phyloP scores from a whole-genome alignment of 1,140 invertebrate species.

The Proctacanthus coquilletti region DNA sequence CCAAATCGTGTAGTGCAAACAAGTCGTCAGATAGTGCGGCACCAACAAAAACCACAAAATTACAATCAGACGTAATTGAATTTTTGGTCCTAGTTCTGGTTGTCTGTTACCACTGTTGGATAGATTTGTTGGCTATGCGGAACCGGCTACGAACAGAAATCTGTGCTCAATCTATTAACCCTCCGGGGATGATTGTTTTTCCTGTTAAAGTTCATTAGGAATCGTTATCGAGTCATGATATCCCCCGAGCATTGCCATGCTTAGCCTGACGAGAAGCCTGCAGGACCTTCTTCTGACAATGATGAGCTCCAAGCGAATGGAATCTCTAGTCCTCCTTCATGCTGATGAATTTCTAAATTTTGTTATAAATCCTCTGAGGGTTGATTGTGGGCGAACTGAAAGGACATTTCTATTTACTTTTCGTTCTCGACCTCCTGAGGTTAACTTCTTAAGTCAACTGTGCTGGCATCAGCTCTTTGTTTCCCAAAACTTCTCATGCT shows the following conservation, averaged over 20 bases:
- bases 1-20: neutral
- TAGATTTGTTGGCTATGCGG: neutral
- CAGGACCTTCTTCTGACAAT: too few relatives aligned
- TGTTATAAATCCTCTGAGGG: too few relatives aligned
- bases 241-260: neutral
- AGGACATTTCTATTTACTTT: too few relatives aligned
- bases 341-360: too few relatives aligned
- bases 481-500: too few relatives aligned
- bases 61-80: neutral
- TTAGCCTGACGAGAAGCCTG: too few relatives aligned
- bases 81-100: neutral
- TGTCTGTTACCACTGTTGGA: neutral
- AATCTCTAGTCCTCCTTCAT: too few relatives aligned
- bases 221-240: conserved; percentile 1
- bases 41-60: neutral
- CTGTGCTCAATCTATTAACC: neutral
- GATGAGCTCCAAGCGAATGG: too few relatives aligned
- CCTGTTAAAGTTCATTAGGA: neutral
- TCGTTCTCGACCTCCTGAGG: too few relatives aligned
- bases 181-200: neutral
- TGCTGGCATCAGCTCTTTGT: too few relatives aligned
- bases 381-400: too few relatives aligned
- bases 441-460: too few relatives aligned
- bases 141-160: neutral
- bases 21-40: neutral